Evolutionary conservation across 2,888 invertebrate genomes (phyloP).

Genomic region (Horisme vitalbata): DNA sequence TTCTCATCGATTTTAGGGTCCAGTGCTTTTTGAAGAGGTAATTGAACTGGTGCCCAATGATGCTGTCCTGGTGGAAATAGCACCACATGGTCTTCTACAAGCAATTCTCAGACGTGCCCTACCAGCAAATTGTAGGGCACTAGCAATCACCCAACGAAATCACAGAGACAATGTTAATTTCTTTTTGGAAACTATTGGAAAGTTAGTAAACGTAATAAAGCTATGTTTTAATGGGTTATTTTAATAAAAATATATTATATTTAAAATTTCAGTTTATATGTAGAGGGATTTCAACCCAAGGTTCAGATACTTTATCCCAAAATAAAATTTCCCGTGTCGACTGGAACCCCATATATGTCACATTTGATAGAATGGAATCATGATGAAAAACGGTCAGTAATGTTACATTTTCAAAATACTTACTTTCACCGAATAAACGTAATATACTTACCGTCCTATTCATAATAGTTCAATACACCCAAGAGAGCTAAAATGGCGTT

Average conservation of each 20-base stretch:
- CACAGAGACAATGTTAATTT: constrained; percentile 82
- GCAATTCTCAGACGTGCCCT: constrained; percentile 86
- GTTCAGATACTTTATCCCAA: constrained; percentile 87
- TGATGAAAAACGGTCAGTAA: constrained; percentile 66
- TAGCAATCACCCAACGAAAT: too few species aligned
- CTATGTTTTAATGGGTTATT: constrained; percentile 86
- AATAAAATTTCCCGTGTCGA: constrained; percentile 89
- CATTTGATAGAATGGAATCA: constrained; percentile 92
- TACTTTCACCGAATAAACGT: too few species aligned
- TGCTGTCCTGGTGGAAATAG: constrained; percentile 91
- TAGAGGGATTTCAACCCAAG: constrained; percentile 86
- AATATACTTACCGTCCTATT: too few species aligned
- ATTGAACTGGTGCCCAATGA: constrained; percentile 87
- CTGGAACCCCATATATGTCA: constrained; percentile 90
- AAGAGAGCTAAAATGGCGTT: too few species aligned
- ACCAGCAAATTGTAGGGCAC: constrained; percentile 74
- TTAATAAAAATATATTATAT: constrained; percentile 57
- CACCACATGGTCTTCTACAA: constrained; percentile 93
- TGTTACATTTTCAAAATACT: too few species aligned
- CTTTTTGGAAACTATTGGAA: constrained; percentile 82
- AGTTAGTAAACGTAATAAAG: constrained; percentile 56
- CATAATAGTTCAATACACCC: too few species aligned
- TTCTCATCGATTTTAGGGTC: too few species aligned
- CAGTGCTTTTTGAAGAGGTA: constrained; percentile 90
- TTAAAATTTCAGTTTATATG: constrained; percentile 83